These are phyloP conservation scores for Barnardius zonarius DNA, from an alignment of 2,113 vertebrate genomes.

Conservation along the genomic window DNA sequence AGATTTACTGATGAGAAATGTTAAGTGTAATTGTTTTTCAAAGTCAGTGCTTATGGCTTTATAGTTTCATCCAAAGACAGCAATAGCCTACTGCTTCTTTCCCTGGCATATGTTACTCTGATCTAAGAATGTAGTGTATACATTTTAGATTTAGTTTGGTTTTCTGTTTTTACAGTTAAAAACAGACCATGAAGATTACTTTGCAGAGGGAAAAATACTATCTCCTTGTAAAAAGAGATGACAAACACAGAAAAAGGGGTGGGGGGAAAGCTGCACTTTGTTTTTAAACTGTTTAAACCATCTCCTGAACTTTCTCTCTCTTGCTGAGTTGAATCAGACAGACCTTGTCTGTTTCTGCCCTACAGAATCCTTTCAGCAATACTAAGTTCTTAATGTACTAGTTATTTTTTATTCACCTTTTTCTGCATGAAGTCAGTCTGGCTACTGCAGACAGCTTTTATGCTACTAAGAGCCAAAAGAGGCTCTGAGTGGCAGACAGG, in stretches of 20 bases:
- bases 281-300: not conserved
- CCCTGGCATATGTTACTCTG: not conserved
- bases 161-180: slow-evolving; percentile 17
- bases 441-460: not conserved
- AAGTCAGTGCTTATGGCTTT: not conserved
- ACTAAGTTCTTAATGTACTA: not conserved
- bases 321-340: not conserved
- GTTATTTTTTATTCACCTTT: not conserved
- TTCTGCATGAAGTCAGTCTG: not conserved
- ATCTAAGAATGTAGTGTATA: not conserved
- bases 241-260: not conserved
- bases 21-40: slow-evolving; percentile 16
- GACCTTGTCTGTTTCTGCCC: not conserved
- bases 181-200: not conserved
- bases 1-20: slow-evolving; percentile 13
- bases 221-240: not conserved
- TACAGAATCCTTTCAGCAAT: not conserved
- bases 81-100: not conserved
- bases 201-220: not conserved
- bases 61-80: not conserved
- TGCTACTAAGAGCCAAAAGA: not conserved
- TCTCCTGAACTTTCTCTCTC: not conserved
- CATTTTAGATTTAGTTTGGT: not conserved
- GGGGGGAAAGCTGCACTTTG: not conserved
- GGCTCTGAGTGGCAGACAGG: slow-evolving; percentile 6